These are phyloP conservation scores for Lipophrys pholis DNA, from an alignment of 2,113 vertebrate species.

Conservation along the genomic window DNA sequence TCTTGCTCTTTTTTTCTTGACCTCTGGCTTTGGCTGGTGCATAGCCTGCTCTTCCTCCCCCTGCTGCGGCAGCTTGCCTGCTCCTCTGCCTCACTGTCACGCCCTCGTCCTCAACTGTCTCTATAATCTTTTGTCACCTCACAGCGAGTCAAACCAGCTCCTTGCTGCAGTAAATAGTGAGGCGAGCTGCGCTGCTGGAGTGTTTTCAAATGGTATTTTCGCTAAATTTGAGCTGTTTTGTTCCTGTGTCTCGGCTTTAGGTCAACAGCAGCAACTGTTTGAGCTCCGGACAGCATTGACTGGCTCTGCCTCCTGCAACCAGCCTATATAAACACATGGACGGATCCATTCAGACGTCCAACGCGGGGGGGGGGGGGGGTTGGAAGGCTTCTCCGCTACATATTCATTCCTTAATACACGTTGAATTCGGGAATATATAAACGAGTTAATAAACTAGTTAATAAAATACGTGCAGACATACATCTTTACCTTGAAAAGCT, in stretches of 20 bases:
- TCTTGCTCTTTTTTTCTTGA: conserved; percentile 88
- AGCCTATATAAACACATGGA: conserved; percentile 48
- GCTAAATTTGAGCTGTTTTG: background rate
- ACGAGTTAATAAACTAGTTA: too few relatives aligned
- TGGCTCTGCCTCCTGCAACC: conserved; percentile 18
- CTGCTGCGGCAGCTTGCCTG: conserved; percentile 84
- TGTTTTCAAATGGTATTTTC: background rate
- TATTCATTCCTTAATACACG: too few relatives aligned
- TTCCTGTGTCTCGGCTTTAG: background rate
- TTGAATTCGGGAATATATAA: too few relatives aligned
- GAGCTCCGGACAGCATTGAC: conserved; percentile 23
- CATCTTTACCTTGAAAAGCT: background rate
- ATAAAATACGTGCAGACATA: too few relatives aligned
- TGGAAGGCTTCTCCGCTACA: fast-evolving
- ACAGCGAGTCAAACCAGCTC: conserved; percentile 31
- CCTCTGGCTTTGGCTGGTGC: conserved; percentile 85
- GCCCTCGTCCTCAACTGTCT: conserved; percentile 54
- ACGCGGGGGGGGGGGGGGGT: background rate
- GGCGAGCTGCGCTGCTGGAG: conserved; percentile 15
- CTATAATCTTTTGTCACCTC: conserved; percentile 26
- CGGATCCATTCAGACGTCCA: conserved; percentile 38
- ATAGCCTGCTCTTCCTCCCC: conserved; percentile 85
- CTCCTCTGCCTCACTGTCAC: conserved; percentile 59
- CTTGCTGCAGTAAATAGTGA: conserved; percentile 39
- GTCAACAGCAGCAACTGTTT: background rate